phyloP scores from a whole-genome alignment of 2,797 vertebrate genomes.

The Gymnothorax javanicus region DNA sequence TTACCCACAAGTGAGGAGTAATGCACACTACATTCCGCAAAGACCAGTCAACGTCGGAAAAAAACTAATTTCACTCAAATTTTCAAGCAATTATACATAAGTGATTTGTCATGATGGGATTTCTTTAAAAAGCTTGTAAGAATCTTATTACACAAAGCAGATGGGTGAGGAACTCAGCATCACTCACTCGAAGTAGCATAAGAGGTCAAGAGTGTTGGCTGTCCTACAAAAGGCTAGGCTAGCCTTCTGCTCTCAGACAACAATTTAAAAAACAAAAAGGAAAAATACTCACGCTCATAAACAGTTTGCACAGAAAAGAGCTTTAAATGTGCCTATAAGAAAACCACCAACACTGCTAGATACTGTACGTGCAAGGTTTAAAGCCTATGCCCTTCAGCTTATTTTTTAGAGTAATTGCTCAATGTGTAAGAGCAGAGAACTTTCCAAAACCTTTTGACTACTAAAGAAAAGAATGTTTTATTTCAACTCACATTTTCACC shows the following conservation, averaged over 20 bases:
- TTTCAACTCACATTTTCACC: background rate
- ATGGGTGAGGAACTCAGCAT: conserved; percentile 6
- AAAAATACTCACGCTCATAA: background rate
- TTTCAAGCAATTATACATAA: conserved; percentile 32
- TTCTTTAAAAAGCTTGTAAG: conserved; percentile 33
- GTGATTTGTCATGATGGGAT: conserved; percentile 32
- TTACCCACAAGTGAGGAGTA: background rate
- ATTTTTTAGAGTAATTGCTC: background rate
- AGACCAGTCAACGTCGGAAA: background rate
- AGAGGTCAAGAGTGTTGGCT: conserved; percentile 20
- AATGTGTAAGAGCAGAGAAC: background rate
- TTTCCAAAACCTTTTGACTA: background rate
- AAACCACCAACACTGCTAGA: background rate
- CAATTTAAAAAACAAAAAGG: background rate
- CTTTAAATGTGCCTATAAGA: background rate
- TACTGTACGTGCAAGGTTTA: background rate
- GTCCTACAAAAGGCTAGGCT: conserved; percentile 3
- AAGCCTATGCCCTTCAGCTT: background rate
- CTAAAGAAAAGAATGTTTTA: background rate
- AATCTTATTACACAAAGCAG: conserved; percentile 21
- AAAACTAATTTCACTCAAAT: conserved; percentile 21
- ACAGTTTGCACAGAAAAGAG: background rate
- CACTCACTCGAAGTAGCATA: conserved; percentile 15
- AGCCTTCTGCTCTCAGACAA: background rate
- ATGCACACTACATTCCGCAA: conserved; percentile 24